phyloP scores from a whole-genome alignment of 53 echinoderm and acorn worm genomes.

The Glandiceps talaboti region DNA sequence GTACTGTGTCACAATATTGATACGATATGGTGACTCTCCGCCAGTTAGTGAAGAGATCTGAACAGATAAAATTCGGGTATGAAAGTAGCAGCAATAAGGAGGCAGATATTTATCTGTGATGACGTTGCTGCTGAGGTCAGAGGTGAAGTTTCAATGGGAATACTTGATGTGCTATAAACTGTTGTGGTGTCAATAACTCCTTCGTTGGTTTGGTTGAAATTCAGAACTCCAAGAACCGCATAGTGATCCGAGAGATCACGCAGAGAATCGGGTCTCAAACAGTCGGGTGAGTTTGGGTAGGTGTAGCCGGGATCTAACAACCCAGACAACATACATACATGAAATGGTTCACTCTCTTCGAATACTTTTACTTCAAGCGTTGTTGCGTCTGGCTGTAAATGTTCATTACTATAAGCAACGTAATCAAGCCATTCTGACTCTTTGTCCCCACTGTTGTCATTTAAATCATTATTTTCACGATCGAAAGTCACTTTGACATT shows the following conservation, averaged over 20 bases:
- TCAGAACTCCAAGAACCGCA: neutral
- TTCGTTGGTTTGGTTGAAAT: neutral
- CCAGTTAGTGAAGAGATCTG: no score
- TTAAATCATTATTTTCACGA: neutral
- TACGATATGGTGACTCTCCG: no score
- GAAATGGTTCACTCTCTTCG: neutral
- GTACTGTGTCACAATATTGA: no score
- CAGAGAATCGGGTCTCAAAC: neutral
- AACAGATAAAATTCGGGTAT: no score
- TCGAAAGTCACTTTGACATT: neutral
- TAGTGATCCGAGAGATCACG: neutral
- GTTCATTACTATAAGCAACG: neutral
- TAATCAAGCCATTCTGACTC: neutral
- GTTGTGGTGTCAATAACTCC: neutral
- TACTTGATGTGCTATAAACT: no score
- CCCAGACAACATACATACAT: neutral
- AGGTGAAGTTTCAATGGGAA: no score
- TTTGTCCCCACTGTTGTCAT: neutral
- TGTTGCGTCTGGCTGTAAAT: neutral
- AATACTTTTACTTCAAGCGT: neutral
- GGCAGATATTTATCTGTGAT: no score
- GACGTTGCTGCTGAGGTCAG: no score
- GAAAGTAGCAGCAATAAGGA: no score
- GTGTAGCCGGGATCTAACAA: neutral
- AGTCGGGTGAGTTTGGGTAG: neutral